Evolutionary conservation across 2,113 vertebrate genomes (phyloP), one percentile per base, ranked within the genome.

Genomic region (Tachycineta bicolor): DNA sequence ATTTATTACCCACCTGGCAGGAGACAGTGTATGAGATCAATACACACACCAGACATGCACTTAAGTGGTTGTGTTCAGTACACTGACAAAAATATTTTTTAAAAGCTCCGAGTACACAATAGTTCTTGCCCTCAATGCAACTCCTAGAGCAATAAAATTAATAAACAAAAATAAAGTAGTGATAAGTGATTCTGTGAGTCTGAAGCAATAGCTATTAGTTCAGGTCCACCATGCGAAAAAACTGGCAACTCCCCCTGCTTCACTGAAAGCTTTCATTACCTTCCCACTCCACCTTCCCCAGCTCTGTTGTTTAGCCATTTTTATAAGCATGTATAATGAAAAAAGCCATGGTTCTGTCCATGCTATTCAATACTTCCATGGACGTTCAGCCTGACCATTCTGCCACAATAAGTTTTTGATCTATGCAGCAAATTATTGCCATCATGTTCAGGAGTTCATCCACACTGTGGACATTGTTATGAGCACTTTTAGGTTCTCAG

Each of bases 101-200:
- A 86, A 93, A 90, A 59, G 39, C 63, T 94, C 50, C 46, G 44
- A 76, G 12, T 28, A 34, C 17, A 25, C 63, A 90, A 37, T 43
- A 86, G 11, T 53, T 76, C 58, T 95, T 88, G 46, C 64, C 50
- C 68, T 83, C 68, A 63, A 7, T 67, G 55, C 46, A 88, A 20
- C 5, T 71, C 24, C 22, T 52, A 71, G n/a, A 67, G n/a, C 50
- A 92, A 56, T 74, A 87, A 52, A 95, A 89, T 6, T 1, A 82
- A 89, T 84, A 78, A 87, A 89, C 76, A 85, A 92, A 87, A 95
- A 83, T 64, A 79, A 93, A 80, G 26, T 71, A 47, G 16, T 12
- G 50, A 8, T 56, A 89, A 89, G 37, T 62, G 53, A 84, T 53
- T 63, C 76, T 14, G 26, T 26, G 43, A 62, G 52, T 62, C 81